Evolutionary conservation across 1,140 invertebrate genomes (phyloP).

Genomic region (Drosophila equinoxialis): DNA sequence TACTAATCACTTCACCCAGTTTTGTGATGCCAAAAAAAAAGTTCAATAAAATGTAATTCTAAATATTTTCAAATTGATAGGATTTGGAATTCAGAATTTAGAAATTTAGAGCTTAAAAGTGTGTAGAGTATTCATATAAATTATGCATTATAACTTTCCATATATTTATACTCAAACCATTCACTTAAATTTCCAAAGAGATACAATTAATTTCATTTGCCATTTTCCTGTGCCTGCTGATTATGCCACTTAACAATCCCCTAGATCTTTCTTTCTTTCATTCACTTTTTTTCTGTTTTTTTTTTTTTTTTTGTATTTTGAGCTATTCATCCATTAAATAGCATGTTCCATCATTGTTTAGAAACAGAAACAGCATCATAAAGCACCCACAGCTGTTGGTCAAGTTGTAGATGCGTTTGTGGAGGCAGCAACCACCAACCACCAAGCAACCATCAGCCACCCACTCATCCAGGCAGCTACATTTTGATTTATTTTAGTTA

Average conservation of each 20-base stretch:
- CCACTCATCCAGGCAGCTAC: constrained; percentile 1
- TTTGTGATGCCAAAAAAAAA: too few species aligned
- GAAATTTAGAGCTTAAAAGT: too few species aligned
- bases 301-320: background rate
- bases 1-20: too few species aligned
- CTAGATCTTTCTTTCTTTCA: background rate
- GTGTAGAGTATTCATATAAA: too few species aligned
- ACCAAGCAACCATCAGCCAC: background rate
- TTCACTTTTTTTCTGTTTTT: background rate
- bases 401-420: constrained; percentile 35
- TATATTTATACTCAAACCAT: too few species aligned
- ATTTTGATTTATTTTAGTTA: constrained; percentile 65
- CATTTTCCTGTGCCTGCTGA: background rate
- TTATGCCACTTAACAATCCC: background rate
- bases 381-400: constrained; percentile 61
- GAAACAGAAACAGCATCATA: constrained; percentile 19
- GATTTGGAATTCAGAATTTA: too few species aligned
- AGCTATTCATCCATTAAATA: constrained; percentile 47
- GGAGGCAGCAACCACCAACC: background rate
- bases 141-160: too few species aligned
- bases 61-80: too few species aligned
- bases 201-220: background rate
- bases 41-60: too few species aligned
- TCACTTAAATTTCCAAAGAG: background rate
- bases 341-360: constrained; percentile 29